phyloP scores from a whole-genome alignment of 2,888 invertebrate species.

The Crocallis elinguaria region DNA sequence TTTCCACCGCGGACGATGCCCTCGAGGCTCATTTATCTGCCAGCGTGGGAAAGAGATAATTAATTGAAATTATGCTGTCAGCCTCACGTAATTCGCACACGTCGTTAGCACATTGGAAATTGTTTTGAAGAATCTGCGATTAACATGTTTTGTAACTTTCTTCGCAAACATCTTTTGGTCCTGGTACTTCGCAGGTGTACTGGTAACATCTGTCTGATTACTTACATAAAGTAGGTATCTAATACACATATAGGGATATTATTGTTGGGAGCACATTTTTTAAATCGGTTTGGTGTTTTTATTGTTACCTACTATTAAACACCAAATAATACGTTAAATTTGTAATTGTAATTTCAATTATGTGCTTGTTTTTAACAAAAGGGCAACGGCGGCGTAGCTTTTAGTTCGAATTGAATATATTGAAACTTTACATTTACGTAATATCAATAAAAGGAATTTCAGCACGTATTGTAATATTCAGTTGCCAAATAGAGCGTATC shows the following conservation, averaged over 20 bases:
- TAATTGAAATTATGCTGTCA: conserved; percentile 75
- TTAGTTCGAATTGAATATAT: not conserved
- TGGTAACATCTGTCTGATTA: too few species aligned
- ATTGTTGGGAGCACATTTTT: too few species aligned
- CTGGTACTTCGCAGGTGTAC: too few species aligned
- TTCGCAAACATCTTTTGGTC: conserved; percentile 1
- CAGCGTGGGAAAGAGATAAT: conserved; percentile 68
- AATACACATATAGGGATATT: too few species aligned
- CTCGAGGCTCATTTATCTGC: conserved; percentile 71
- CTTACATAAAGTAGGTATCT: too few species aligned
- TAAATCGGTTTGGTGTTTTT: too few species aligned
- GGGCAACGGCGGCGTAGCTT: not conserved
- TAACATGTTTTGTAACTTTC: conserved; percentile 14
- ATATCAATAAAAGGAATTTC: conserved; percentile 4
- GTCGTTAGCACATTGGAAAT: conserved; percentile 42
- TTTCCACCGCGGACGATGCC: conserved; percentile 66
- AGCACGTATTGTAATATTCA: conserved; percentile 8
- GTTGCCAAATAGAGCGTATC: conserved; percentile 13
- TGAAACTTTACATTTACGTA: not conserved
- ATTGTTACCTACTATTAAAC: too few species aligned
- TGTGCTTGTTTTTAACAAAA: too few species aligned
- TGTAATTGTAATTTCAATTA: too few species aligned
- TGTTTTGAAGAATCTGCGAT: conserved; percentile 31
- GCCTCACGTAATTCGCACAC: conserved; percentile 51
- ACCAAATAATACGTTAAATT: too few species aligned